Percentiles rank a stretch among this genome's conserved stretches.
phyloP scores from a whole-genome alignment of 2,113 vertebrate genomes.

The Todiramphus chloris region DNA sequence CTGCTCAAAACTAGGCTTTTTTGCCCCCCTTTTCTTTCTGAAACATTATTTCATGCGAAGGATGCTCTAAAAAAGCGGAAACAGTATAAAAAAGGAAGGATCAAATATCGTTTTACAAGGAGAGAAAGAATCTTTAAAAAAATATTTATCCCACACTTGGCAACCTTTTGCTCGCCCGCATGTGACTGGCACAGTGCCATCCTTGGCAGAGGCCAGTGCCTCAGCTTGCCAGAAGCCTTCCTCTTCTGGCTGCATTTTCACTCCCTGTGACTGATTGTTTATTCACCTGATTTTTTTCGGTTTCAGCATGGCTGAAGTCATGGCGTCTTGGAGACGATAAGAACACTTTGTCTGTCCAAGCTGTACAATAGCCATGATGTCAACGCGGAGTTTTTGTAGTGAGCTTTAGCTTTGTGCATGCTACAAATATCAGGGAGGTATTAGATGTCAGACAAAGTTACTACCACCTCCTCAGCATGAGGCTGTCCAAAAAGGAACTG shows the following conservation, averaged over 20 bases:
- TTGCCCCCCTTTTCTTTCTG: not conserved
- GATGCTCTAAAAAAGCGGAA: not conserved
- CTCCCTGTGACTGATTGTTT: constrained; percentile 30
- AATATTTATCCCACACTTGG: constrained; percentile 64
- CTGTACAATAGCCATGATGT: not conserved
- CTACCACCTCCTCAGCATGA: not conserved
- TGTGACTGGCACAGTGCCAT: constrained; percentile 64
- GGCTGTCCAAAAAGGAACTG: not conserved
- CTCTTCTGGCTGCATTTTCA: not conserved
- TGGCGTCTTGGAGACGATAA: not conserved
- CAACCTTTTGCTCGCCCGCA: constrained; percentile 48
- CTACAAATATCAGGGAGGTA: not conserved
- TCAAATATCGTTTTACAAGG: constrained; percentile 25
- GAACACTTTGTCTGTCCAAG: not conserved
- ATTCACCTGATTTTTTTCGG: constrained; percentile 51
- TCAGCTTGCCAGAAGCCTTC: constrained; percentile 77
- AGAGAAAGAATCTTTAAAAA: constrained; percentile 39
- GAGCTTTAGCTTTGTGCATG: not conserved
- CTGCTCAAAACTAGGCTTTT: not conserved
- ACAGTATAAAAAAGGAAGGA: not conserved
- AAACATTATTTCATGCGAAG: not conserved
- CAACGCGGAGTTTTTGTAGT: not conserved
- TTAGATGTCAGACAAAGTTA: not conserved
- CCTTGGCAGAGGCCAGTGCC: constrained; percentile 22
- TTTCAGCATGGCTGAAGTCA: not conserved